Base-by-base conservation (phyloP, 1,140 invertebrate genomes). In the Sitobion miscanthi region DNA sequence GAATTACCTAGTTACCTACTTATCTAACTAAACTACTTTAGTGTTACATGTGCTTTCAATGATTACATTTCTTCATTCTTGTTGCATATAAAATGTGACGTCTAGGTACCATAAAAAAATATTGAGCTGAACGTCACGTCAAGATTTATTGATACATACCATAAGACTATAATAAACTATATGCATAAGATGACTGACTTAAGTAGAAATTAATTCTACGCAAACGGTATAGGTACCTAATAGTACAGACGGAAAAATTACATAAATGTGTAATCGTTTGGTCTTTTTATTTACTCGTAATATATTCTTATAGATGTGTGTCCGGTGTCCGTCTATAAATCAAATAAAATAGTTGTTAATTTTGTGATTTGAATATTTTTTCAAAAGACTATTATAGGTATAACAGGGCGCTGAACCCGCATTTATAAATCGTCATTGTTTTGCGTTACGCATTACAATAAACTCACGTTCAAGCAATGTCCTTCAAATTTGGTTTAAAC, bases 281-380 rank as follows among this genome's bases (percentile, higher is more conserved):
- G 11, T n/a, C n/a, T 69, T 69, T 23, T 69, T n/a, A n/a, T 69
- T 30, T 30, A 62, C 30, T 69, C 30, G 62, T n/a, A 17, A n/a
- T 5, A 21, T n/a, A n/a, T 11, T 69, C 1, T 69, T 69, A 54
- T 6, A 69, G 4, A 69, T 17, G 30, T 17, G 30, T n/a, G 62
- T 6, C 30, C 30, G 62, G 4, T 30, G 14, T 69, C 21, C 14
- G 30, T n/a, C 6, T 17, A 69, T 69, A 69, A 69, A 69, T 69
- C 62, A 69, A 69, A 69, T 6, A 8, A 69, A 69, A n/a, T 14
- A 69, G 30, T 69, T 69, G 30, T n/a, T 69, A 69, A 69, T 69
- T 69, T 69, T 69, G 62, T 69, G 62, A 69, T 69, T 69, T 69
- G 62, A 69, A 69, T 69, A 69, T 69, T 69, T 69, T 69, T n/a